A percentile compares a stretch with the other conserved stretches of the same genome.
Evolutionary conservation across 2,888 invertebrate genomes (phyloP).

Genomic region (Caenorhabditis sp.): DNA sequence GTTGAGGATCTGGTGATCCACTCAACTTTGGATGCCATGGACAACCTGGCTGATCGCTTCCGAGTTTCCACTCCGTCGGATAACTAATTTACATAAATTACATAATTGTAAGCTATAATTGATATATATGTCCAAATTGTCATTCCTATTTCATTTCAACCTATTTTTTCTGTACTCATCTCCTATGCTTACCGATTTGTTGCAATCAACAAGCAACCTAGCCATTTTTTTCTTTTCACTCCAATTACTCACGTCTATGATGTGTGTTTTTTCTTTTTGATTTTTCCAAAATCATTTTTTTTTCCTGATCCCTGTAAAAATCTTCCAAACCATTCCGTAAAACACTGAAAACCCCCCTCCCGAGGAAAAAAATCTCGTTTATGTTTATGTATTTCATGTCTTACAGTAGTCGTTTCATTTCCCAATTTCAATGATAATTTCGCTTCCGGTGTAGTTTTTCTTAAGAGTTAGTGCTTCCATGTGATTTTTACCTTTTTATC

Average conservation of each 20-base stretch:
- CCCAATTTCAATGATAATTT: not conserved
- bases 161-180: not conserved
- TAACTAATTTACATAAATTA: not conserved
- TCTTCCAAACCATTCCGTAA: conserved; percentile 7
- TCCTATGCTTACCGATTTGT: not conserved
- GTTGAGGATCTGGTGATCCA: conserved; percentile 40
- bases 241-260: conserved; percentile 45
- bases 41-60: conserved; percentile 27
- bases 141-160: not conserved
- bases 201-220: not conserved
- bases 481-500: no score
- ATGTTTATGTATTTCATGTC: not conserved
- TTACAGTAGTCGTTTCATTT: not conserved
- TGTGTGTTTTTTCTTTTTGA: no score
- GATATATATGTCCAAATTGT: no score
- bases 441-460: no score
- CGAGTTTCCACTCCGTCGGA: not conserved
- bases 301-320: not conserved
- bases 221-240: not conserved
- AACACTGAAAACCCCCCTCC: not conserved
- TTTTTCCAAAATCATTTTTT: not conserved
- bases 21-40: conserved; percentile 43
- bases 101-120: no score
- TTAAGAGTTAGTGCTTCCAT: no score
- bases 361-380: not conserved